These are phyloP conservation scores for Lutjanus campechanus DNA, from an alignment of 2,797 vertebrate genomes.

Conservation along the genomic window DNA sequence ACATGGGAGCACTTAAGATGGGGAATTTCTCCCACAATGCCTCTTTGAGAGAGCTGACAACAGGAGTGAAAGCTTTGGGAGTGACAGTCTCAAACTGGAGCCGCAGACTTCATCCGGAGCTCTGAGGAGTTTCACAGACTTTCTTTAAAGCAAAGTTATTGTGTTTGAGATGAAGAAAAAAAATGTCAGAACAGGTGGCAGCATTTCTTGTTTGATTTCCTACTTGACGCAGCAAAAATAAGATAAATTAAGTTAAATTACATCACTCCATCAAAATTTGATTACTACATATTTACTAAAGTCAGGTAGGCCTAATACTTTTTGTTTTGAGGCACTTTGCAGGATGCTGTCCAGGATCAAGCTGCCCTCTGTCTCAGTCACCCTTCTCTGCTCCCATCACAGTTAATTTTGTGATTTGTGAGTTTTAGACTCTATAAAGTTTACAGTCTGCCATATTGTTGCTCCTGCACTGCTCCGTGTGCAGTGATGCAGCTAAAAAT, in stretches of 20 bases:
- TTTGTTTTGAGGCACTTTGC: too few relatives aligned
- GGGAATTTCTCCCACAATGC: conserved; percentile 70
- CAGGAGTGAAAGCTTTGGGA: conserved; percentile 45
- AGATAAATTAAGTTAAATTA: background rate
- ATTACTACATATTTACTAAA: background rate
- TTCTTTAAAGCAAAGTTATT: background rate
- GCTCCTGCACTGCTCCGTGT: too few relatives aligned
- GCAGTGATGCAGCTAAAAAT: too few relatives aligned
- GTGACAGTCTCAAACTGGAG: conserved; percentile 9
- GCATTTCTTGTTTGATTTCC: background rate
- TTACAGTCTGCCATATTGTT: too few relatives aligned
- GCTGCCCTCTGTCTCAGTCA: too few relatives aligned
- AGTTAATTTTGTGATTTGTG: too few relatives aligned
- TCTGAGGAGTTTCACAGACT: background rate
- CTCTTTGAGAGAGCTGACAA: conserved; percentile 56
- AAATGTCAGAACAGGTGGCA: background rate
- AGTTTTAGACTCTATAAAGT: too few relatives aligned
- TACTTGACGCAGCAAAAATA: background rate
- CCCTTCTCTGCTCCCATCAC: too few relatives aligned
- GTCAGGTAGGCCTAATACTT: background rate
- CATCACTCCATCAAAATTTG: background rate
- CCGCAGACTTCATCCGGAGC: conserved; percentile 7
- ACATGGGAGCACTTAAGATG: conserved; percentile 70
- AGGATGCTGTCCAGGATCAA: too few relatives aligned
- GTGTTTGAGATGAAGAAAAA: background rate